Evolutionary conservation across 2,113 vertebrate genomes (phyloP), one percentile per base, ranked within the genome.

Genomic region (Mastomys coucha): DNA sequence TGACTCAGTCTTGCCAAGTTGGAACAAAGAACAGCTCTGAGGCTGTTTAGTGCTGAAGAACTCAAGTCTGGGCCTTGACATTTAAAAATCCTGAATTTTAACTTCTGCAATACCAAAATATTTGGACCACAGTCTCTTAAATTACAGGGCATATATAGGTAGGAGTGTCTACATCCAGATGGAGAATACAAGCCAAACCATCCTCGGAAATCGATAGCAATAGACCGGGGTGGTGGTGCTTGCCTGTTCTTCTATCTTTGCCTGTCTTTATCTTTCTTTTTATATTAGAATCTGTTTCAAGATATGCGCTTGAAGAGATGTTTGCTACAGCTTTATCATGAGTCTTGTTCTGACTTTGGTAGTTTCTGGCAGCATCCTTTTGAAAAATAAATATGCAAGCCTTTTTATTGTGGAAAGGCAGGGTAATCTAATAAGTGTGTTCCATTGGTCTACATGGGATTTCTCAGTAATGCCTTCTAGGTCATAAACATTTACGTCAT

Each of bases 311-410:
- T 20, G 45, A 96, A 96, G 69, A 91, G 19, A 58, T 97, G 26
- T 94, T 90, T 93, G 69, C 39, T 87, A 10, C 11, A 89, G 33
- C 93, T 84, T 56, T 56, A 19, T 56, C 65, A 12, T 82, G 65
- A 94, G n/a, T 94, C 94, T 96, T 97, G 75, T 31, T 95, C 63
- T 89, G n/a, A 13, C 5, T 91, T 93, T 96, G 91, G 60, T 96
- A 33, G 49, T 96, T 78, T 95, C 8, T 95, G 28, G 42, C 13
- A 88, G 42, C 58, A 65, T 91, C 0, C 24, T 31, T 86, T 56
- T 96, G 96, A 84, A 78, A 85, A 87, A 0, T 28, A 96, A 16
- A 0, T 28, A 96, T 11, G 22, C 7, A 86, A 88, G 31, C 1
- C 45, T 51, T 90, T 72, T 85, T 90, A 88, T 63, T 96, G 42